phyloP scores from a whole-genome alignment of 2,113 vertebrate species.

The Vanacampus margaritifer region DNA sequence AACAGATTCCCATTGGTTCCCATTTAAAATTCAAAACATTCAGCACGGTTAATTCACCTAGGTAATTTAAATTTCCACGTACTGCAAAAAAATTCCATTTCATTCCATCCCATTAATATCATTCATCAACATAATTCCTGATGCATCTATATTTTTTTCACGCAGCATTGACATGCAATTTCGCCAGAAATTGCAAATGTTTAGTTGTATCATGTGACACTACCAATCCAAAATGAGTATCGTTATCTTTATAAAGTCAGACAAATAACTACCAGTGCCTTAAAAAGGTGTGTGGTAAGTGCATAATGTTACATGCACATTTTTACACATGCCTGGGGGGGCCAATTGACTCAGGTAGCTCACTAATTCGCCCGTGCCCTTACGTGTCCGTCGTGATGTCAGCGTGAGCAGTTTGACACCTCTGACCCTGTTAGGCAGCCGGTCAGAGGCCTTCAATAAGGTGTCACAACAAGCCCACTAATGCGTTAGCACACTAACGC shows the following conservation, averaged over 20 bases:
- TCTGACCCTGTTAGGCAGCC: constrained; percentile 71
- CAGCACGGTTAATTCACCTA: no score
- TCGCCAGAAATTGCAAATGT: no score
- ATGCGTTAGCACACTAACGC: constrained; percentile 74
- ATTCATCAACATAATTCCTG: no score
- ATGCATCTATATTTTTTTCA: no score
- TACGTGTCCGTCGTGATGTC: constrained; percentile 61
- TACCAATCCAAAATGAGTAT: background rate
- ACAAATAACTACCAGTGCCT: no score
- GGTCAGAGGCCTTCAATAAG: constrained; percentile 82
- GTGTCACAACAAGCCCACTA: constrained; percentile 77
- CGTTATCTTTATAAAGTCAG: background rate
- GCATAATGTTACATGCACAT: constrained; percentile 5
- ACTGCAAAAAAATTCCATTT: no score
- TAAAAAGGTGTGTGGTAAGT: background rate
- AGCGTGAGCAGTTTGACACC: constrained; percentile 60
- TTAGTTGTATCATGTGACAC: no score
- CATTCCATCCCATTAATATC: no score
- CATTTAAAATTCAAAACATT: no score
- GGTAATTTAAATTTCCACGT: no score
- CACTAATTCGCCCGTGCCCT: constrained; percentile 52
- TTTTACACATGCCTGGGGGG: constrained; percentile 19
- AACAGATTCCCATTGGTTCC: no score
- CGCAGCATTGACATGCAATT: no score
- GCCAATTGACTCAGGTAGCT: constrained; percentile 52